Conservation (phyloP, 1,140 invertebrate species). For the Neodiprion virginianus region DNA sequence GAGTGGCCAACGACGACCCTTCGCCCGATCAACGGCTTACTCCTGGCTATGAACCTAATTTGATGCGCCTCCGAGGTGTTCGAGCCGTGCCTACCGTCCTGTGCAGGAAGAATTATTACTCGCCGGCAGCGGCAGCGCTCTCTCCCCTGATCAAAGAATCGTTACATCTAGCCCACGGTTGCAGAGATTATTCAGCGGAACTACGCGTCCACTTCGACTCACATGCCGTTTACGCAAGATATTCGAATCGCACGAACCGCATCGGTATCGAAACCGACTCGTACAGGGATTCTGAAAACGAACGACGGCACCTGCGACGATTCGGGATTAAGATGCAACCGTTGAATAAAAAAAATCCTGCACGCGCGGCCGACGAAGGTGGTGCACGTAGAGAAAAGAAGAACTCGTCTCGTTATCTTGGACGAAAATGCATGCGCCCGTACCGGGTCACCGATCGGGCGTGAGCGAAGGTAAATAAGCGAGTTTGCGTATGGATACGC, state of each 20-base stretch:
- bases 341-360: too few relatives aligned
- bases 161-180: not conserved
- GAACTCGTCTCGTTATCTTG: too few relatives aligned
- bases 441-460: too few relatives aligned
- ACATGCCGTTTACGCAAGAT: not conserved
- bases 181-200: not conserved
- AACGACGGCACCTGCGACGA: not conserved
- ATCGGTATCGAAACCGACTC: not conserved
- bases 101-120: not conserved
- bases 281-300: not conserved
- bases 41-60: constrained; percentile 5
- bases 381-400: too few relatives aligned
- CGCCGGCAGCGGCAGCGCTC: not conserved
- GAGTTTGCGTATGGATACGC: not conserved
- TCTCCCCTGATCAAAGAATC: not conserved
- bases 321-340: too few relatives aligned
- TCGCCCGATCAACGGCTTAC: not conserved
- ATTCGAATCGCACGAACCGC: not conserved
- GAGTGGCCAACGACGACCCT: constrained; percentile 22
- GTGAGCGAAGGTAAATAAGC: not conserved
- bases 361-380: too few relatives aligned
- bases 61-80: not conserved
- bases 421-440: too few relatives aligned
- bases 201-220: not conserved
- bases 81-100: not conserved